A percentile compares a stretch with the other conserved stretches of the same genome.
phyloP scores from a whole-genome alignment of 2,797 vertebrate species.

The Ctenosaura bakeri region DNA sequence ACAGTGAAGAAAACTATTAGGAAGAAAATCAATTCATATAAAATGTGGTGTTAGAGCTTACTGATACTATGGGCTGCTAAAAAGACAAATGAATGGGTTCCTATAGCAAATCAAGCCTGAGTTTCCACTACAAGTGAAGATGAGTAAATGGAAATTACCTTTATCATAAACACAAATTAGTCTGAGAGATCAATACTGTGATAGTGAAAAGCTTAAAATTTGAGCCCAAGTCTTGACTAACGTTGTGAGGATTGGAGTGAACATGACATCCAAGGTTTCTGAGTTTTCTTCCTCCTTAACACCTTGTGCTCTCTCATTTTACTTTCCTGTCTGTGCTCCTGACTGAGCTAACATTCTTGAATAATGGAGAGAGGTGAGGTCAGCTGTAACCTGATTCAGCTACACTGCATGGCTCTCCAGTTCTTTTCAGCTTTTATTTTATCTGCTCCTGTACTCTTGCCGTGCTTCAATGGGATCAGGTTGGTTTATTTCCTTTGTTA shows the following conservation, averaged over 20 bases:
- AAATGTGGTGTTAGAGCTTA: too few species aligned
- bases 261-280: background rate
- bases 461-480: background rate
- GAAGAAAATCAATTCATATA: too few species aligned
- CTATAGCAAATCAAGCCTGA: too few species aligned
- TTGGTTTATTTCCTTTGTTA: slow-evolving; percentile 28
- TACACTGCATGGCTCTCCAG: background rate
- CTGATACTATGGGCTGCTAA: too few species aligned
- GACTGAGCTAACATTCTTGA: background rate
- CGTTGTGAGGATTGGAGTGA: background rate
- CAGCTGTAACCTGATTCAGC: slow-evolving; percentile 20
- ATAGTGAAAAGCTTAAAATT: background rate
- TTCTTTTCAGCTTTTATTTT: background rate
- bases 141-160: background rate
- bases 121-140: too few species aligned
- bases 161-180: background rate
- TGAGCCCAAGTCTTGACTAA: background rate
- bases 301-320: background rate
- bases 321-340: background rate
- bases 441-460: background rate
- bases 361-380: background rate
- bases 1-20: too few species aligned
- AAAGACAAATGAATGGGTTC: too few species aligned
- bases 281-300: background rate
- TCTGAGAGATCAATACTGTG: background rate